Conservation (phyloP, 1,140 invertebrate genomes). For the Kradibia gibbosae region DNA sequence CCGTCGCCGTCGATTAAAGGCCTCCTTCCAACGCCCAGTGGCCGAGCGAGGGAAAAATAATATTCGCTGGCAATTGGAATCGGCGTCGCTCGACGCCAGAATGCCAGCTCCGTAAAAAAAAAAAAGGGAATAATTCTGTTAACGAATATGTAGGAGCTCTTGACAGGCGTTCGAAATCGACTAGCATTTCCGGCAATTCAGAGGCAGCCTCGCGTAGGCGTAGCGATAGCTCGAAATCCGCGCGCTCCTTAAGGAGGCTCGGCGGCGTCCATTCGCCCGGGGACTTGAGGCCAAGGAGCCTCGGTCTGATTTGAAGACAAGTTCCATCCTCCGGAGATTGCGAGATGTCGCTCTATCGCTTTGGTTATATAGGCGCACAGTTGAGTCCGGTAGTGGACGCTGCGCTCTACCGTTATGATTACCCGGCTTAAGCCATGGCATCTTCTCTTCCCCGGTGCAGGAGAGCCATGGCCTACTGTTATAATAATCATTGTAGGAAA, state of each 20-base stretch:
- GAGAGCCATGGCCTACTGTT: conserved; percentile 41
- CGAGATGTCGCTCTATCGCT: conserved; percentile 2
- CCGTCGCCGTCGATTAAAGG: too few relatives aligned
- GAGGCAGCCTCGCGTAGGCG: neutral
- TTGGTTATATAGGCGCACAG: neutral
- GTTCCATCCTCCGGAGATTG: conserved; percentile 3
- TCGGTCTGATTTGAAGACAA: conserved; percentile 1
- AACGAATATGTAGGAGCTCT: neutral
- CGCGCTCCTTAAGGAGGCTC: neutral
- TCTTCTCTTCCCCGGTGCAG: conserved; percentile 7
- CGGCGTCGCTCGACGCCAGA: neutral
- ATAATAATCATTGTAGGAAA: conserved; percentile 46
- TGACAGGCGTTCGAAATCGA: neutral
- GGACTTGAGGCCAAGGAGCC: neutral
- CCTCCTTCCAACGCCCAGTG: too few relatives aligned
- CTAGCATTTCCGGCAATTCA: neutral
- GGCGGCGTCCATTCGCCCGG: neutral
- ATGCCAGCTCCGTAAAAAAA: too few relatives aligned
- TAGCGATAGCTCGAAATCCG: neutral
- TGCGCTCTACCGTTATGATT: conserved; percentile 39
- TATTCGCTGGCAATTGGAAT: neutral
- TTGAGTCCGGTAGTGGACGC: conserved; percentile 34
- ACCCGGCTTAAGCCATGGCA: neutral
- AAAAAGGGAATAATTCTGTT: neutral
- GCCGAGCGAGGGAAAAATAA: too few relatives aligned